Percentiles rank a stretch among this genome's conserved stretches.
Conservation (phyloP, 2,797 vertebrate species). For the Esox masquinongy region DNA sequence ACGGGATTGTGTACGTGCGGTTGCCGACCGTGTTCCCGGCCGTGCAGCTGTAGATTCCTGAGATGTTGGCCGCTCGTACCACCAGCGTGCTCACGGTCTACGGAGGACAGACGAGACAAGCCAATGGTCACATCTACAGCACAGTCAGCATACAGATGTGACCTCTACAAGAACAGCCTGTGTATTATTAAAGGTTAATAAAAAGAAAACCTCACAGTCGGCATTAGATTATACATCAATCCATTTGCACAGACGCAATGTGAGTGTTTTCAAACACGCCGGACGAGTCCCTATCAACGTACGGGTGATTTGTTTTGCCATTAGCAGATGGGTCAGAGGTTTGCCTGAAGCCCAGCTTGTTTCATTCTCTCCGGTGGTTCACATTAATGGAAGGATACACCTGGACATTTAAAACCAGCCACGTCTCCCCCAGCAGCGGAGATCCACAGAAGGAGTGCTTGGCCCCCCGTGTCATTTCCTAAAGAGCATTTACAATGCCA, state of each 20-base stretch:
- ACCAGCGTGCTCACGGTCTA: slow-evolving; percentile 82
- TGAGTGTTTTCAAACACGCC: background rate
- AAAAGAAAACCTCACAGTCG: background rate
- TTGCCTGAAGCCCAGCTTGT: slow-evolving; percentile 28
- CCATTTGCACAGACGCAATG: slow-evolving; percentile 4
- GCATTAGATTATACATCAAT: background rate
- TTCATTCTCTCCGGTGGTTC: slow-evolving; percentile 40
- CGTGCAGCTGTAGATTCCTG: slow-evolving; percentile 79
- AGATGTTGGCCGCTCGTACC: slow-evolving; percentile 68
- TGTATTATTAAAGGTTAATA: background rate
- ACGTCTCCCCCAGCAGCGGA: slow-evolving; percentile 37
- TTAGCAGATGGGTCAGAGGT: slow-evolving; percentile 40
- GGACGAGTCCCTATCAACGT: slow-evolving; percentile 22
- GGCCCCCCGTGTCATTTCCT: slow-evolving; percentile 56
- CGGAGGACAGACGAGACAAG: slow-evolving; percentile 27
- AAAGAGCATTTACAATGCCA: slow-evolving; percentile 60
- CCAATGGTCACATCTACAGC: slow-evolving; percentile 3
- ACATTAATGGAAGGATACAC: slow-evolving; percentile 69
- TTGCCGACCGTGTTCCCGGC: slow-evolving; percentile 74
- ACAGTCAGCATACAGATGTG: background rate
- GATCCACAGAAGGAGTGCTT: slow-evolving; percentile 26
- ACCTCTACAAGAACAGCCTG: background rate
- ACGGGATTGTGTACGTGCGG: slow-evolving; percentile 65
- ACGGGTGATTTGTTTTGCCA: slow-evolving; percentile 13
- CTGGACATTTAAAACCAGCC: slow-evolving; percentile 58